Evolutionary conservation across 1,140 invertebrate genomes (phyloP), one percentile per base, ranked within the genome.

Genomic region (Camponotus vicinus): DNA sequence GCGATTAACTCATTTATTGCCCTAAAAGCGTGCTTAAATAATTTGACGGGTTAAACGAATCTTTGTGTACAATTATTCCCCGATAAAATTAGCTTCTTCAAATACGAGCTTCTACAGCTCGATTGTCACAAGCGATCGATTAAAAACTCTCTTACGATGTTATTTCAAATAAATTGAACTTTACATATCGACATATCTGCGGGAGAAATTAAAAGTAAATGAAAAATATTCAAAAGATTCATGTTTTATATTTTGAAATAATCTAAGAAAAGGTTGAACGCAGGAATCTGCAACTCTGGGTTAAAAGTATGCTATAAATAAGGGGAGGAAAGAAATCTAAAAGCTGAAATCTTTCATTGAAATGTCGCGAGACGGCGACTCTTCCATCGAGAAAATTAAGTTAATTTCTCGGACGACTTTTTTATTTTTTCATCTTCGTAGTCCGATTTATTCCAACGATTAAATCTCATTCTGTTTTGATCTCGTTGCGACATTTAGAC

Each of bases 371-470:
- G 11, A 52, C 64, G 59, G n/a, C 5, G 4, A 59, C n/a, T 13
- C 27, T 78, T 49, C 61, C 9, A 78, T 66, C 59, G 76, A 78
- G 32, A 66, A 78, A 78, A 78, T 78, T 78, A 78, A 78, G 75
- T 78, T 78, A 84, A 84, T 86, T 63, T 55, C 57, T 76, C 66
- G n/a, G 4, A 40, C 18, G 59, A 57, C n/a, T 76, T 71, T 69
- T 61, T 75, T 27, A 27, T 27, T 27, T 79, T 71, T 61, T 67
- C 37, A 45, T 40, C 55, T 59, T 61, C 6, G 27, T 34, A 34
- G 13, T 78, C 61, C 45, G 76, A 78, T 78, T 78, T 78, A 78
- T 78, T 27, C 42, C 27, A 21, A 27, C 32, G 59, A 78, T 66
- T 78, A 78, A 78, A 52, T 18, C 15, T 45, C 59, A 27, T 66